Evolutionary conservation across 2,888 invertebrate species (phyloP).

Genomic region (Cantharis lateralis): DNA sequence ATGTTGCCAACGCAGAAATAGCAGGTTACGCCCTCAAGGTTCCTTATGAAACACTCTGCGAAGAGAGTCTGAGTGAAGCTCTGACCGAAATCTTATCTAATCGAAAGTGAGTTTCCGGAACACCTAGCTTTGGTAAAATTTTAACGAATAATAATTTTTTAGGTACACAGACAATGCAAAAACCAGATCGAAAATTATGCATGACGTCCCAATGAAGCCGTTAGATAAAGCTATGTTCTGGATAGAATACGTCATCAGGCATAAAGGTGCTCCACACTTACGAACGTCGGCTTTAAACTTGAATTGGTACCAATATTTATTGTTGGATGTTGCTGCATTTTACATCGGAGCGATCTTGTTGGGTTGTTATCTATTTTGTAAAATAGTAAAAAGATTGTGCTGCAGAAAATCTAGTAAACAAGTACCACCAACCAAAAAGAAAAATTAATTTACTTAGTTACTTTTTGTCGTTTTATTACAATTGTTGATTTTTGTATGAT

Average conservation of each 20-base stretch:
- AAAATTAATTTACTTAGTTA: not conserved
- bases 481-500: not conserved
- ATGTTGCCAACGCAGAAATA: conserved; percentile 10
- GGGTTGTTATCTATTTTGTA: not conserved
- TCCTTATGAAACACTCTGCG: conserved; percentile 50
- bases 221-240: conserved; percentile 41
- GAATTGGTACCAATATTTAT: conserved; percentile 36
- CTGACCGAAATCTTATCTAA: conserved; percentile 52
- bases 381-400: not conserved
- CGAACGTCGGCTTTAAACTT: conserved; percentile 31
- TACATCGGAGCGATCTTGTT: not conserved
- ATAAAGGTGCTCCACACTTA: conserved; percentile 41
- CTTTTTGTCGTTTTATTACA: too few species aligned
- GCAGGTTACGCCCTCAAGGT: conserved; percentile 52
- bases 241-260: conserved; percentile 41
- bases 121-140: not conserved
- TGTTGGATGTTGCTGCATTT: conserved; percentile 27
- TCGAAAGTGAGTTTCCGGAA: conserved; percentile 34
- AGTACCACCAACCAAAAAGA: not conserved
- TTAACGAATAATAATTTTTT: conserved; percentile 6
- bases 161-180: conserved; percentile 38
- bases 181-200: conserved; percentile 35
- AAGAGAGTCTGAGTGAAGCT: conserved; percentile 49
- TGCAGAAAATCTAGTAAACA: not conserved
- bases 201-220: conserved; percentile 36